A percentile compares a stretch with the other conserved stretches of the same genome.
These are phyloP conservation scores for Chrysopa pallens DNA, from an alignment of 1,140 invertebrate species.

Conservation along the genomic window DNA sequence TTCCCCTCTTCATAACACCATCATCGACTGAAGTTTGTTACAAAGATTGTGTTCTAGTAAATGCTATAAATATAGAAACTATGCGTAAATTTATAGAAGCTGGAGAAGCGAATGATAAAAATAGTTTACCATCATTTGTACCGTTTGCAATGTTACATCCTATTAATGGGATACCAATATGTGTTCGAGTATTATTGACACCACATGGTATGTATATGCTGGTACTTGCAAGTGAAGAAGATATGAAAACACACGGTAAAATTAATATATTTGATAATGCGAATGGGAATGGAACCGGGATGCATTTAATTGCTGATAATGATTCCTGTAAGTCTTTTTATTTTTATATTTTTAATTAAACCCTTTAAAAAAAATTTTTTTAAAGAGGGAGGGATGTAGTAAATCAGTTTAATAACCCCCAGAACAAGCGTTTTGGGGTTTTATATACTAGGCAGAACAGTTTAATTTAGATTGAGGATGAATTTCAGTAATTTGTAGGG, in stretches of 20 bases:
- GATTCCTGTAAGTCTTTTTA: too few relatives aligned
- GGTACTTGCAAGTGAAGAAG: background rate
- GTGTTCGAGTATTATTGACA: constrained; percentile 34
- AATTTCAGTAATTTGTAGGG: too few relatives aligned
- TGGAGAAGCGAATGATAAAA: background rate
- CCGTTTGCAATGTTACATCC: constrained; percentile 39
- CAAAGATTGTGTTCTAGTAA: constrained; percentile 23
- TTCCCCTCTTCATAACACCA: background rate
- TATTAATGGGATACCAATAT: constrained; percentile 33
- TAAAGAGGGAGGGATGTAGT: too few relatives aligned
- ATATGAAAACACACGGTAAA: background rate
- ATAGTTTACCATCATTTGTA: constrained; percentile 17
- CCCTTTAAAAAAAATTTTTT: too few relatives aligned
- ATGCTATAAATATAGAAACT: constrained; percentile 36
- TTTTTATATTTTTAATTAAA: too few relatives aligned
- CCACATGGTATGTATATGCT: background rate
- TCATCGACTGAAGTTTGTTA: constrained; percentile 5
- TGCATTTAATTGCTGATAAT: too few relatives aligned
- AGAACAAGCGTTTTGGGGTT: too few relatives aligned
- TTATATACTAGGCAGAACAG: too few relatives aligned
- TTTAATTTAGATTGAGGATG: too few relatives aligned
- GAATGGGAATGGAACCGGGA: too few relatives aligned
- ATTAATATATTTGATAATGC: background rate
- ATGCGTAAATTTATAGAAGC: constrained; percentile 30
- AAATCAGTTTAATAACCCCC: too few relatives aligned